phyloP scores from a whole-genome alignment of 2,113 vertebrate species.

The Nibea coibor region DNA sequence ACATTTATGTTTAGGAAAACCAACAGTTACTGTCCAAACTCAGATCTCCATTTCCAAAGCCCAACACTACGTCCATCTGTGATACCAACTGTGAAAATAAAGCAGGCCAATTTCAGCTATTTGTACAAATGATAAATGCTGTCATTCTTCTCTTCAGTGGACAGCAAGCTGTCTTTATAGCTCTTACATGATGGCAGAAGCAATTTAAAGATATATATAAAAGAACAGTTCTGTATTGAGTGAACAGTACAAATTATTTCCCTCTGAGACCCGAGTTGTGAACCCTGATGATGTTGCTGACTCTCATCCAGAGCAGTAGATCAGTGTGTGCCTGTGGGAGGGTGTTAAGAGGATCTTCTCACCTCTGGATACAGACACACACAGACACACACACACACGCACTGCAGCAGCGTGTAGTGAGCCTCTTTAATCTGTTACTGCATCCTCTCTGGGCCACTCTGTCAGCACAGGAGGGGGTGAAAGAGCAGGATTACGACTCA shows the following conservation, averaged over 20 bases:
- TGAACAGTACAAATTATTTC: not conserved
- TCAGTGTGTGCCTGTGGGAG: conserved; percentile 30
- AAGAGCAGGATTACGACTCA: conserved; percentile 58
- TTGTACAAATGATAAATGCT: conserved; percentile 1
- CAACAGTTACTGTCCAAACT: not conserved
- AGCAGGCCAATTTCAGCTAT: not conserved
- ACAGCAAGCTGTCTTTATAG: not conserved
- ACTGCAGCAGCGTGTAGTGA: conserved; percentile 33
- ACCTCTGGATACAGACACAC: conserved; percentile 30
- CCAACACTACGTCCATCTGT: not conserved
- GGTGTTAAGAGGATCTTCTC: conserved; percentile 61
- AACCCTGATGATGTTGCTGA: conserved; percentile 31
- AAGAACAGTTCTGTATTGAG: not conserved
- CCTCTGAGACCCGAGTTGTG: conserved; percentile 8
- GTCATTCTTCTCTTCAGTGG: not conserved
- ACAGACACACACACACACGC: not conserved
- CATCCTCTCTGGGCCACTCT: conserved; percentile 58
- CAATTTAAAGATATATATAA: not conserved
- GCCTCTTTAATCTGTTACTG: conserved; percentile 65
- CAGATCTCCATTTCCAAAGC: not conserved
- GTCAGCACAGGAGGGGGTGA: conserved; percentile 55
- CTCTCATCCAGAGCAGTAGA: conserved; percentile 34
- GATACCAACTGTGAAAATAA: not conserved
- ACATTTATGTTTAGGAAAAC: not conserved
- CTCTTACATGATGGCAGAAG: not conserved